Evolutionary conservation across 2,797 vertebrate genomes (phyloP), one percentile per base, ranked within the genome.

Genomic region (Picus viridis): DNA sequence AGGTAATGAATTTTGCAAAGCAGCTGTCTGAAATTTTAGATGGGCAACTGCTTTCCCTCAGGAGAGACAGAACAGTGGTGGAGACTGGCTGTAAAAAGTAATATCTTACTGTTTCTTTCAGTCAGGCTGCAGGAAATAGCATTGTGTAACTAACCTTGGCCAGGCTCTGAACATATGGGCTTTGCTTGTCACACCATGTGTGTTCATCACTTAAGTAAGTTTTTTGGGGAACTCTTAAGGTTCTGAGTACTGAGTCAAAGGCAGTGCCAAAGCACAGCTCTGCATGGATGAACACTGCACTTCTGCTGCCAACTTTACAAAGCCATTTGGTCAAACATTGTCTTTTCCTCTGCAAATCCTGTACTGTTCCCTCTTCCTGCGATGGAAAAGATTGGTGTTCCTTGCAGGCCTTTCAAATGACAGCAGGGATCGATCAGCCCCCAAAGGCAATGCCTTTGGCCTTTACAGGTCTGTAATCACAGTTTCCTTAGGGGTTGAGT

Each of bases 111-210:
- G 89, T 93, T 95, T 81, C 26, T 89, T 49, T 78, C 87, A 78
- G 68, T 82, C 64, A 88, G 59, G 57, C 89, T 93, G 59, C 89
- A 88, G 91, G 93, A 92, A 95, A 73, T 73, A 92, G 43, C 0
- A 0, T 94, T 95, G 87, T 91, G 80, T 95, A 95, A 94, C 91
- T 93, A 94, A 92, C 92, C 85, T 94, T 88, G 92, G 89, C 93
- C 85, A 94, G 89, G 89, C 83, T 89, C 93, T 15, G 89, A 95
- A 78, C 94, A 94, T 95, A 92, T 93, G 93, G 89, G 67, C 76
- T 91, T 95, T 91, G 56, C 85, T 96, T 95, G 73, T 94, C 87
- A 53, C 72, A 63, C 91, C 85, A 81, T 91, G 93, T 88, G 89
- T 74, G 78, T 88, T 95, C 63, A 32, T 43, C 72, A 61, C 64